A percentile compares a stretch with the other conserved stretches of the same genome.
Evolutionary conservation across 2,113 vertebrate genomes (phyloP).

Genomic region (Tonatia bakeri): DNA sequence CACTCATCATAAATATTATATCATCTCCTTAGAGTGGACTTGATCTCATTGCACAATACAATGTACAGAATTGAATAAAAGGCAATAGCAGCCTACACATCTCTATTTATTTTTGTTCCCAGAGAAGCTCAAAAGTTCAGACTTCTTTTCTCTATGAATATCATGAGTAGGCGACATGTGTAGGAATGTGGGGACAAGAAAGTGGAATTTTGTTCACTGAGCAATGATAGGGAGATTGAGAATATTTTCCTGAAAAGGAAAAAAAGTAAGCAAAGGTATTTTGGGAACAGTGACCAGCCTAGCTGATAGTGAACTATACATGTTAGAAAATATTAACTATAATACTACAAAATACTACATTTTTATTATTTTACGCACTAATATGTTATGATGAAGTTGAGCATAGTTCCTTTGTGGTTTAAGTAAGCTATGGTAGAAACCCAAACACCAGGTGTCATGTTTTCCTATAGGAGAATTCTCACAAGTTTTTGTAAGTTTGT

Average conservation of each 20-base stretch:
- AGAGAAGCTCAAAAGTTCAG: not conserved
- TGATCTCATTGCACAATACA: not conserved
- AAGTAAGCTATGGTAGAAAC: not conserved
- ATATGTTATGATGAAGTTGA: not conserved
- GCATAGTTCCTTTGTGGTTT: not conserved
- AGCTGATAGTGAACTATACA: not conserved
- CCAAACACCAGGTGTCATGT: not conserved
- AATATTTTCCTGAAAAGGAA: not conserved
- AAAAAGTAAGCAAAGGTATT: not conserved
- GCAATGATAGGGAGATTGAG: accelerated
- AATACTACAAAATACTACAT: not conserved
- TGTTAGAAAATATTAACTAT: not conserved
- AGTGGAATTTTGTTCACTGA: not conserved
- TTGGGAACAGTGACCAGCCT: not conserved
- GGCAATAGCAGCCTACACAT: not conserved
- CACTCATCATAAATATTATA: not conserved
- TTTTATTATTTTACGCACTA: not conserved
- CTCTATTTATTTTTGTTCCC: not conserved
- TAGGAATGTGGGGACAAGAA: not conserved
- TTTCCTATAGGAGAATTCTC: not conserved
- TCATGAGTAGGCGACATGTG: not conserved
- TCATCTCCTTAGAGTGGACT: not conserved
- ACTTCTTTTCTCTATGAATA: not conserved
- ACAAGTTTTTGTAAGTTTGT: not conserved
- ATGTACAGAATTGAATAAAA: not conserved